Conservation (phyloP, 2,113 vertebrate genomes). For the Xiphophorus couchianus region DNA sequence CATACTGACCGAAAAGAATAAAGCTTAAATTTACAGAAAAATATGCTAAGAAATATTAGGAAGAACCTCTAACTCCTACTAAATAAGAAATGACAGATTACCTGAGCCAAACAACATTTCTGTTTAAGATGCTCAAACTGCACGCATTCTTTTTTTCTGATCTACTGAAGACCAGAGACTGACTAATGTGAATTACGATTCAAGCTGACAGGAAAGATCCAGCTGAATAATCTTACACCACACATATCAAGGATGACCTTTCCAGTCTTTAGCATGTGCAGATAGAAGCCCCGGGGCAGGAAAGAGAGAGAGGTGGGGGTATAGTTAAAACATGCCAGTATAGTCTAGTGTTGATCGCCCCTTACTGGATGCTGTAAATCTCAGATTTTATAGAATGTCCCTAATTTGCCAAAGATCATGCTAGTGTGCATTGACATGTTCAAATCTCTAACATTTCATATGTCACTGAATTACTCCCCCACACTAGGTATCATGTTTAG, state of each 20-base stretch:
- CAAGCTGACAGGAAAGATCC: conserved; percentile 56
- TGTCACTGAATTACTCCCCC: conserved; percentile 7
- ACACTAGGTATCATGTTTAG: conserved; percentile 32
- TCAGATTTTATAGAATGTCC: conserved; percentile 60
- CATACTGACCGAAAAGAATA: not conserved
- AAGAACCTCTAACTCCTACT: not conserved
- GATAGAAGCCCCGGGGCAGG: conserved; percentile 49
- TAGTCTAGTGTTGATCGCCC: conserved; percentile 40
- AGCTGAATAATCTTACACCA: conserved; percentile 67
- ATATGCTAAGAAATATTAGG: not conserved
- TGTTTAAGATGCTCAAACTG: not conserved
- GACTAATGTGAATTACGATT: conserved; percentile 44
- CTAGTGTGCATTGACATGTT: conserved; percentile 47
- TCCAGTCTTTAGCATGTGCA: conserved; percentile 56
- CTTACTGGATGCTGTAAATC: conserved; percentile 35
- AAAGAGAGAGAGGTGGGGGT: conserved; percentile 10
- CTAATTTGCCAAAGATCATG: conserved; percentile 70
- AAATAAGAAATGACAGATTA: not conserved
- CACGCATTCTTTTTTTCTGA: not conserved
- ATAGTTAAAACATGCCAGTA: not conserved
- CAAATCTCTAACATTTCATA: conserved; percentile 10
- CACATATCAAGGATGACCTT: conserved; percentile 78
- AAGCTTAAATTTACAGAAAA: not conserved
- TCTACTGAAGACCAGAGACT: not conserved
- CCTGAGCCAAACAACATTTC: not conserved